Conservation (phyloP, 2,888 invertebrate species). For the Drosophila maculinotata region DNA sequence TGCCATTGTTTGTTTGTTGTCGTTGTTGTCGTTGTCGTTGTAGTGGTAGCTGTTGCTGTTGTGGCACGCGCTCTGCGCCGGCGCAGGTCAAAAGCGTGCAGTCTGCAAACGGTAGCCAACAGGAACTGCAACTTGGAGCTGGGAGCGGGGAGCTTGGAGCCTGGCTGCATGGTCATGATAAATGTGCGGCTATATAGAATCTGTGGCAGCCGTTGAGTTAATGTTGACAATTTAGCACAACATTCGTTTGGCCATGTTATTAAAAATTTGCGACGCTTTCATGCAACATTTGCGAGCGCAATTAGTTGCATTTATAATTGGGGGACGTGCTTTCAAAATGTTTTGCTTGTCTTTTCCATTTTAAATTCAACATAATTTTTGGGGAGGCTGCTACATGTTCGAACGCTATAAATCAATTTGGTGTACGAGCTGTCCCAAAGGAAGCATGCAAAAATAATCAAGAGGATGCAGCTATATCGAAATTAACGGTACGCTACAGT, state of each 20-base stretch:
- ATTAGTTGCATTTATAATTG: conserved; percentile 77
- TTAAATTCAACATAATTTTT: conserved; percentile 9
- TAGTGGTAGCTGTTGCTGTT: conserved; percentile 18
- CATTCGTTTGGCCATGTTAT: conserved; percentile 70
- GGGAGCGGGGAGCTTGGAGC: too few relatives aligned
- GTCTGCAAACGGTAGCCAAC: conserved; percentile 66
- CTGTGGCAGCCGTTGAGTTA: conserved; percentile 35
- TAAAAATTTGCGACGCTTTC: conserved; percentile 72
- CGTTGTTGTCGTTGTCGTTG: conserved; percentile 13
- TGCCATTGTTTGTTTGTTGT: conserved; percentile 56
- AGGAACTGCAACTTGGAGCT: conserved; percentile 40
- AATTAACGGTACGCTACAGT: conserved; percentile 38
- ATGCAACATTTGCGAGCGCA: conserved; percentile 67
- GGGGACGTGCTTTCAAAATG: conserved; percentile 61
- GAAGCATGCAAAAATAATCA: conserved; percentile 52
- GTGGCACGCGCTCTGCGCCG: conserved; percentile 66
- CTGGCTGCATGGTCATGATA: conserved; percentile 66
- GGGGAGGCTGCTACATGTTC: conserved; percentile 57
- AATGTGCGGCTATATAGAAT: conserved; percentile 52
- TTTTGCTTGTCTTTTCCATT: conserved; percentile 13
- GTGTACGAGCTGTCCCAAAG: conserved; percentile 43
- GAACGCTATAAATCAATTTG: conserved; percentile 78
- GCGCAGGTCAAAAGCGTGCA: conserved; percentile 77
- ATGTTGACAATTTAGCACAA: conserved; percentile 80
- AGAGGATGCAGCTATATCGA: conserved; percentile 3